Conservation (phyloP, 2,113 vertebrate genomes). For the Pantherophis guttatus region DNA sequence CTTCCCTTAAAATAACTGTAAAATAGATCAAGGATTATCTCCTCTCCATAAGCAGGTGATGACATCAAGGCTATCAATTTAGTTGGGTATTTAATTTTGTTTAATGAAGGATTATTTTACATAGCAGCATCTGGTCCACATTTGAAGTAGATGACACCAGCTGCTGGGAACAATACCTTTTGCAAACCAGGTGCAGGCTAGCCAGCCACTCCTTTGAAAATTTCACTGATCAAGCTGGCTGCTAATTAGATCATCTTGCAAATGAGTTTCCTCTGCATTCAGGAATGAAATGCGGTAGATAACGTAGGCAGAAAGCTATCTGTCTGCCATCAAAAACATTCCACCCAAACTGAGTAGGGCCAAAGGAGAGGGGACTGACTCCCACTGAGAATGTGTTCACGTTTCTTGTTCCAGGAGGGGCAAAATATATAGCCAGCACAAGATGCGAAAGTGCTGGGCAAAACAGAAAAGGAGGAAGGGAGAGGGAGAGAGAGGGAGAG, state of each 20-base stretch:
- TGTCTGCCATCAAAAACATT: background rate
- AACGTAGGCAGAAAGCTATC: background rate
- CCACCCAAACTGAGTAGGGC: background rate
- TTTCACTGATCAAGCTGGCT: constrained; percentile 34
- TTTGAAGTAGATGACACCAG: constrained; percentile 26
- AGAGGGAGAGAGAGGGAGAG: no score
- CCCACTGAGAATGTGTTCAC: background rate
- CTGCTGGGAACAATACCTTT: constrained; percentile 31
- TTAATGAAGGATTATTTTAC: constrained; percentile 16
- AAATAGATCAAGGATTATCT: background rate
- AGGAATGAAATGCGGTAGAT: background rate
- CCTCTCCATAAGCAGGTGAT: constrained; percentile 37
- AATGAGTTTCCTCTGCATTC: background rate
- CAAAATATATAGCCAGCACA: background rate
- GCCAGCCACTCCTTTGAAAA: constrained; percentile 43
- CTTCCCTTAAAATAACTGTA: background rate
- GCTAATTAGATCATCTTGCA: constrained; percentile 41
- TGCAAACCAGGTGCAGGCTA: constrained; percentile 27
- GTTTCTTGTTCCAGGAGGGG: background rate
- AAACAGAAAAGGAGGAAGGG: background rate
- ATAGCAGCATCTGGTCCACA: background rate
- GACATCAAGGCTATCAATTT: constrained; percentile 28
- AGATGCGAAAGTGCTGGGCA: background rate
- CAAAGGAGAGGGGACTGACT: background rate
- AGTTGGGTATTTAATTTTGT: background rate